A percentile compares a stretch with the other conserved stretches of the same genome.
These are phyloP conservation scores for Parauchenoglanis punctatus DNA, from an alignment of 2,797 vertebrate species.

Conservation along the genomic window DNA sequence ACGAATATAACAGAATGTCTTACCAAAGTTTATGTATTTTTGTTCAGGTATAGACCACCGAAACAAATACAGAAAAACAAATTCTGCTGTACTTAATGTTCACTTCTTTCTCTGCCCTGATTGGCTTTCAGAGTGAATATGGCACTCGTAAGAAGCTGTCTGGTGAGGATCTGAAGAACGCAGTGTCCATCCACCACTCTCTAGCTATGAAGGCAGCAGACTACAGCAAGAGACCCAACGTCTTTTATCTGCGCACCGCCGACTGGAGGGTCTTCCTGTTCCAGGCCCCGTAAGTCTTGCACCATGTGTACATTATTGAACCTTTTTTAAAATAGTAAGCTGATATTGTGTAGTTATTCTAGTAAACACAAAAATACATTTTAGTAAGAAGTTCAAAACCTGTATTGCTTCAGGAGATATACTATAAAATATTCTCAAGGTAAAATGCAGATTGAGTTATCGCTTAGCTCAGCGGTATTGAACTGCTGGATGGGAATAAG, in stretches of 20 bases:
- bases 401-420: background rate
- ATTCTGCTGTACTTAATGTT: background rate
- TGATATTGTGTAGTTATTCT: background rate
- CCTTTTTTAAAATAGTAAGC: background rate
- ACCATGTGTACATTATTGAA: background rate
- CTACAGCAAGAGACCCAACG: conserved; percentile 93
- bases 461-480: background rate
- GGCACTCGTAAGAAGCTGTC: conserved; percentile 84
- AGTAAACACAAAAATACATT: background rate
- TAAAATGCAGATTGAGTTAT: background rate
- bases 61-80: background rate
- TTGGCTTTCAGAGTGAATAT: conserved; percentile 85
- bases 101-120: conserved; percentile 35
- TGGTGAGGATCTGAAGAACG: conserved; percentile 92
- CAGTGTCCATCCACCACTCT: conserved; percentile 93
- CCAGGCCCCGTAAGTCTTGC: conserved; percentile 88
- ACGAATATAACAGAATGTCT: background rate
- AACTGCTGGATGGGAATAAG: background rate
- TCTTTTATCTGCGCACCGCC: conserved; percentile 96
- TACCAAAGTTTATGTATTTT: background rate
- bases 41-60: background rate
- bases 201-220: conserved; percentile 90
- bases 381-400: background rate
- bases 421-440: background rate
- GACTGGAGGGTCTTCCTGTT: conserved; percentile 98